Percentiles rank a stretch among this genome's conserved stretches.
Evolutionary conservation across 30 jellyfish, hydroid and myxozoan species (phyloP).

Genomic region (Hydractinia echinata): DNA sequence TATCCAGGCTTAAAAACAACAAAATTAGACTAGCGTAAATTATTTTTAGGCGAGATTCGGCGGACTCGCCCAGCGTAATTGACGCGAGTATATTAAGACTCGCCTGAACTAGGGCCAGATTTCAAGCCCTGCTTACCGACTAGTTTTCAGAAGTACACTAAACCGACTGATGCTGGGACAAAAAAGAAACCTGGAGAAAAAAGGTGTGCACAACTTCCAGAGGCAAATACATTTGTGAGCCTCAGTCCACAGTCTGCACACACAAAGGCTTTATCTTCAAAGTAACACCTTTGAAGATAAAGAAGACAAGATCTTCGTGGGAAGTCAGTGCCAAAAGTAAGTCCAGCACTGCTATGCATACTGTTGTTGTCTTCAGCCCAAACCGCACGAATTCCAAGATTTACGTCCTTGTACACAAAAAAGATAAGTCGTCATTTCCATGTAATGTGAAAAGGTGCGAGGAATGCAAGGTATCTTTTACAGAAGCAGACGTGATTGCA

Average conservation of each 20-base stretch:
- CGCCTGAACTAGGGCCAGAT: no score
- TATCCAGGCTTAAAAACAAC: no score
- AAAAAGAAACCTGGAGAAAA: conserved; percentile 38
- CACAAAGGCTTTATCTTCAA: background rate
- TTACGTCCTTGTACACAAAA: no score
- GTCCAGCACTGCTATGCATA: background rate
- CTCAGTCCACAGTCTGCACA: background rate
- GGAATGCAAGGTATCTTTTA: no score
- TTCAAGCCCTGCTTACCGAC: conserved; percentile 33
- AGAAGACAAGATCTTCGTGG: conserved; percentile 1
- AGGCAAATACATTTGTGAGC: conserved; percentile 30
- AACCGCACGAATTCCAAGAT: conserved; percentile 20
- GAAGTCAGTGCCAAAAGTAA: conserved; percentile 11
- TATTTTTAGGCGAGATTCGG: no score
- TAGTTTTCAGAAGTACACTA: conserved; percentile 19
- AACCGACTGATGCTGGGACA: conserved; percentile 48
- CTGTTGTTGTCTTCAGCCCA: conserved; percentile 11
- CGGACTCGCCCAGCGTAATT: no score
- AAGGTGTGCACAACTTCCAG: conserved; percentile 37
- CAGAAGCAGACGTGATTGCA: no score
- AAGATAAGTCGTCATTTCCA: no score
- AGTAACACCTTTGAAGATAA: conserved; percentile 18
- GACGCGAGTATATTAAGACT: no score
- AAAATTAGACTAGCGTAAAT: no score
- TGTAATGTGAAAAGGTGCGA: no score